A percentile compares a stretch with the other conserved stretches of the same genome.
phyloP scores from a whole-genome alignment of 2,888 invertebrate genomes.

The Tetragnatha montana region DNA sequence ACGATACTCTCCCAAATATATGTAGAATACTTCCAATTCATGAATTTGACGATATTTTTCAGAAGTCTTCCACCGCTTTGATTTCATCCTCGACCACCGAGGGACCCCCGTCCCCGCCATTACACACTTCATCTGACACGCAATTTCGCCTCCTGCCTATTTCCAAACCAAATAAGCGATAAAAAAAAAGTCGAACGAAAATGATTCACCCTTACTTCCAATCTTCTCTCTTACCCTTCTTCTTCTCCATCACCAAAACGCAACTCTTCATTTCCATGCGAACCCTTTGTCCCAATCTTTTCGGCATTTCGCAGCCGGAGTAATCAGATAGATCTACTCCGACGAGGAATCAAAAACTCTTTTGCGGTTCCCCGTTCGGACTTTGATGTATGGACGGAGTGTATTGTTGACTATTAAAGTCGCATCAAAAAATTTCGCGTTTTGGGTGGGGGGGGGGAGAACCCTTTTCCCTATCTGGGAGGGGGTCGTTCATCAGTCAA shows the following conservation, averaged over 20 bases:
- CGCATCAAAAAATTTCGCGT: constrained; percentile 61
- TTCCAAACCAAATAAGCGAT: not conserved
- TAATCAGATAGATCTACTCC: constrained; percentile 47
- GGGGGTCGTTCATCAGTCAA: constrained; percentile 61
- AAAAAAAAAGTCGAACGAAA: not conserved
- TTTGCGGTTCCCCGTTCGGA: constrained; percentile 53
- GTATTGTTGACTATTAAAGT: constrained; percentile 68
- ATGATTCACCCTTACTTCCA: not conserved
- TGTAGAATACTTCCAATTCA: too few species aligned
- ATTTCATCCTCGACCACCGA: too few species aligned
- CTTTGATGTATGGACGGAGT: constrained; percentile 58
- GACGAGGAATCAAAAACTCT: constrained; percentile 56
- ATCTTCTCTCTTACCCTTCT: not conserved
- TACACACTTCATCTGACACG: not conserved
- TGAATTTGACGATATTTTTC: too few species aligned
- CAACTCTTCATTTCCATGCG: constrained; percentile 1
- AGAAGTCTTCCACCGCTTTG: too few species aligned
- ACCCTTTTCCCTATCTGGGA: constrained; percentile 32
- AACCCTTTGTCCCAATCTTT: constrained; percentile 27
- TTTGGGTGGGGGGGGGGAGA: not conserved
- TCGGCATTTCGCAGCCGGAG: constrained; percentile 22
- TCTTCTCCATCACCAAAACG: too few species aligned
- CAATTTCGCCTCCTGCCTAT: not conserved
- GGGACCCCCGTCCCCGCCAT: not conserved
- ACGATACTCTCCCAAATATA: too few species aligned